phyloP scores from a whole-genome alignment of 2,797 vertebrate genomes.

The Poliocrania exsul region DNA sequence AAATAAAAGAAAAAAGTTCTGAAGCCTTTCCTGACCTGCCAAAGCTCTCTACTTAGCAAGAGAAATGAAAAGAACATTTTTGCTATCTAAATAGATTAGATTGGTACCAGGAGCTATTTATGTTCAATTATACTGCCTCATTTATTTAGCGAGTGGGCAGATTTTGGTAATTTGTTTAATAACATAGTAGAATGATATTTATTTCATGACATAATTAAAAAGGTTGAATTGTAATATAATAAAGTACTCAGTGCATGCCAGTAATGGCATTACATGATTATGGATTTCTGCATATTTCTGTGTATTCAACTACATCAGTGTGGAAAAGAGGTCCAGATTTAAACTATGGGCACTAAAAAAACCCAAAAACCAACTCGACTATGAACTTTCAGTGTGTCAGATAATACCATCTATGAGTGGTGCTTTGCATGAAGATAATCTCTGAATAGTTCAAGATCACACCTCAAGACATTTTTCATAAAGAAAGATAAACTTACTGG shows the following conservation, averaged over 20 bases:
- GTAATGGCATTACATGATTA: neutral
- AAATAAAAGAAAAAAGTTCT: neutral
- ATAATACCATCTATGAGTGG: neutral
- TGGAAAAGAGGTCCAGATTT: neutral
- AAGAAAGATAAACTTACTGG: neutral
- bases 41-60: neutral
- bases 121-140: neutral
- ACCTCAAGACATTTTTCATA: neutral
- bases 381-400: neutral
- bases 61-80: neutral
- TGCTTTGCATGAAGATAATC: neutral
- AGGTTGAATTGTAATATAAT: neutral
- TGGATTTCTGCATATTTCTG: neutral
- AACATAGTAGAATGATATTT: neutral
- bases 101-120: neutral
- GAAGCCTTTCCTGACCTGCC: neutral
- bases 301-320: neutral
- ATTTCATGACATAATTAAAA: conserved; percentile 35
- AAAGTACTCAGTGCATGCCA: neutral
- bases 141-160: conserved; percentile 16
- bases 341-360: neutral
- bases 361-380: neutral
- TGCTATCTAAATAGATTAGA: neutral
- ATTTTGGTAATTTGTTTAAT: conserved; percentile 38
- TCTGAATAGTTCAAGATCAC: neutral